Percentiles rank a stretch among this genome's conserved stretches.
These are phyloP conservation scores for Adrianichthys oophorus DNA, from an alignment of 2,797 vertebrate genomes.

Conservation along the genomic window DNA sequence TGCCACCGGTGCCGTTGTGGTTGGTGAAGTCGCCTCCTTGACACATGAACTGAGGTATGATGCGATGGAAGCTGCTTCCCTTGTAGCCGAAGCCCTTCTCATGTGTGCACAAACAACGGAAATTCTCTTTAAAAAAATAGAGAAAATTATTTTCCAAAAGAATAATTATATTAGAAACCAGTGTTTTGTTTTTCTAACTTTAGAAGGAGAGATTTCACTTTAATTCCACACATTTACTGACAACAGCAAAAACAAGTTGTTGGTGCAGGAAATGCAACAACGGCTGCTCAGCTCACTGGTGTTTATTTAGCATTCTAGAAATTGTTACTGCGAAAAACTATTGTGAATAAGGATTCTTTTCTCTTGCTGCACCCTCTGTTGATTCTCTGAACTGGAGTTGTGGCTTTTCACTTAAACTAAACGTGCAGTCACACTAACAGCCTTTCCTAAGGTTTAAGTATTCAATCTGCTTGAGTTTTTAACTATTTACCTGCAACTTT, in stretches of 20 bases:
- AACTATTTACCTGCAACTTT: too few relatives aligned
- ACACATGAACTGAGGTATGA: constrained; percentile 99
- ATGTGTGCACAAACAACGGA: constrained; percentile 94
- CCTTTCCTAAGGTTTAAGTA: too few relatives aligned
- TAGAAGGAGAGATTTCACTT: not conserved
- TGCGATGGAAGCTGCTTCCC: constrained; percentile 93
- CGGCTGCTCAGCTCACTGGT: not conserved
- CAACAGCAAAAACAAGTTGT: not conserved
- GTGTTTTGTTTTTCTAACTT: not conserved
- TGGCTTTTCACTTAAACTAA: too few relatives aligned
- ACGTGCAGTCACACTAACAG: too few relatives aligned
- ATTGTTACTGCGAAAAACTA: not conserved
- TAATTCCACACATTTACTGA: not conserved
- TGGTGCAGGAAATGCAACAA: not conserved
- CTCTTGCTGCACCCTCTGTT: not conserved
- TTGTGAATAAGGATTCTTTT: not conserved
- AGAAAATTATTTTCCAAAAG: rapidly evolving
- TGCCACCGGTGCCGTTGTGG: constrained; percentile 96
- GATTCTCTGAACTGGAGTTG: too few relatives aligned
- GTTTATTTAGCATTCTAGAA: not conserved
- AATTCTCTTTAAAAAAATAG: constrained; percentile 83
- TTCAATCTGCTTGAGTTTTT: too few relatives aligned
- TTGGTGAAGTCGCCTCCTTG: constrained; percentile 98
- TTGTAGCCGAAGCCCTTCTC: constrained; percentile 97
- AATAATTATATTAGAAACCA: not conserved